Evolutionary conservation across 2,797 vertebrate genomes (phyloP).

Genomic region (Halcyon leucocephala): DNA sequence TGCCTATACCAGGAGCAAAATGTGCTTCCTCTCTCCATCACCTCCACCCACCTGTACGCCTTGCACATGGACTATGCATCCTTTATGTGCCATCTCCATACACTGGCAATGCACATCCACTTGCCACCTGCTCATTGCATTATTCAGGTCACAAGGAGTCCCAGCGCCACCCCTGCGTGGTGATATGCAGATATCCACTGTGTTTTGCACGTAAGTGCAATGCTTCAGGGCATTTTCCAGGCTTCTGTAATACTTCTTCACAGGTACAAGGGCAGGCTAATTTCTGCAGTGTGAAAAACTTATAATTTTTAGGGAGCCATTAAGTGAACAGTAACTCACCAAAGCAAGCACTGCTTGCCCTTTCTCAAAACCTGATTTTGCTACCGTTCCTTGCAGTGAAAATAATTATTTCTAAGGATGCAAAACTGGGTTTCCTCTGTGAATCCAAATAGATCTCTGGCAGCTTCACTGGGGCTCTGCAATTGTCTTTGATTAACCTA

Average conservation of each 20-base stretch:
- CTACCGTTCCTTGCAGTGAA: neutral
- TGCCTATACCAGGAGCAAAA: neutral
- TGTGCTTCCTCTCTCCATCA: neutral
- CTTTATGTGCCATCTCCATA: fast-evolving
- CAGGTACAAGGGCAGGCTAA: neutral
- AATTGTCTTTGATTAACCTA: conserved; percentile 46
- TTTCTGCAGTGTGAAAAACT: neutral
- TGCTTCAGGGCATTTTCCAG: neutral
- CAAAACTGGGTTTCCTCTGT: neutral
- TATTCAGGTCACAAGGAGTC: neutral
- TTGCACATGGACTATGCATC: neutral
- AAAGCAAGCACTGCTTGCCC: neutral
- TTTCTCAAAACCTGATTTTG: neutral
- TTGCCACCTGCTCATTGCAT: neutral
- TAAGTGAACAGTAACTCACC: neutral
- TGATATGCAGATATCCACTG: neutral
- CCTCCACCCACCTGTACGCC: neutral
- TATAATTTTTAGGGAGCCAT: neutral
- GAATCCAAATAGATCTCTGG: neutral
- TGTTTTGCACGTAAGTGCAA: neutral
- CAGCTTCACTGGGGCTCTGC: neutral
- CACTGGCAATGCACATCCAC: neutral
- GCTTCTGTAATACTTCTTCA: neutral
- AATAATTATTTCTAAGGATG: neutral
- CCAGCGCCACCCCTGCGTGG: neutral